Base-by-base conservation (phyloP, 64 coral and sea anemone species). In the Cladopsammia gracilis region DNA sequence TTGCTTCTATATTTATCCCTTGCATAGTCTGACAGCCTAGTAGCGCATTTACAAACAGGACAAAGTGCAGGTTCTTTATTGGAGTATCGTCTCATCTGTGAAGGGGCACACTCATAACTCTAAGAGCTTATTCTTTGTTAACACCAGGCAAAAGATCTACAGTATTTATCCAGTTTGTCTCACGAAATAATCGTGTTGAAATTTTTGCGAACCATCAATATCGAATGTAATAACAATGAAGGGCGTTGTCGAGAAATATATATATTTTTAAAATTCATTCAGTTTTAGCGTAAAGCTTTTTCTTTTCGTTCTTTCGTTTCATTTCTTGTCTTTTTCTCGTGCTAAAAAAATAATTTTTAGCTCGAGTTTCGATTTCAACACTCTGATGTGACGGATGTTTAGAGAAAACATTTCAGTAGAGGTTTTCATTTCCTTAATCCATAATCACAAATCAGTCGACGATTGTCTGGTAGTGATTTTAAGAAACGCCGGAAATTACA, bases 81-180 rank as follows among this genome's bases (percentile, higher is more conserved):
- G 25, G 10, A 44, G 20, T 7, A 79, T 60, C 52, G 56, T 79
- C 72, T 59, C 77, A 42, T 14, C 80, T 64, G 4, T 84, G 60
- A 67, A 67, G 43, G 64, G 61, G 25, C 43, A 61, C 25, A 54
- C 57, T 80, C 54, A 43, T 62, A 60, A 80, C 56, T 14, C 56
- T 62, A 43, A 80, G 10, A 24, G 80, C 43, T n/a, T 84, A 64
- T 67, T 23, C 62, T 84, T 84, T 51, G 61, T 23, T 24, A 54
- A 20, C 11, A 9, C 14, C 75, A 77, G 7, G 14, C 13, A 13
- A 5, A 64, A 13, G 9, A 64, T 4, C 19, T 64, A 15, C 18
- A 64, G 19, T 15, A 64, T 19, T 64, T 20, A 64, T 64, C 19
- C 61, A 64, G 61, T 5, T 64, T 64, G 61, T 64, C 13, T 64